Conservation (phyloP, 1,140 invertebrate species). For the Aphis gossypii region DNA sequence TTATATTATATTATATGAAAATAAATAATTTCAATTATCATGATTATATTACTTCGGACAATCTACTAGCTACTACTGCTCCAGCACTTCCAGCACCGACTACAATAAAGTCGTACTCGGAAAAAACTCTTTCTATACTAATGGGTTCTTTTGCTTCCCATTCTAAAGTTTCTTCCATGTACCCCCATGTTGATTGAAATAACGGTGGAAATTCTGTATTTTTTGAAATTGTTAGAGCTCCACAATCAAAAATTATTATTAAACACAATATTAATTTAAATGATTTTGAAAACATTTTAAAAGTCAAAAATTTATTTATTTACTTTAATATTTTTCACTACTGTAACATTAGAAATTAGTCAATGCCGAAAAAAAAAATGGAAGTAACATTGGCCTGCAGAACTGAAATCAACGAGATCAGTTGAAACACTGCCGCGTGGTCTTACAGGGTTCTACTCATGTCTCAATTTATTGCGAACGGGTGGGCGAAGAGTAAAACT, state of each 20-base stretch:
- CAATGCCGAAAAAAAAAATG: not conserved
- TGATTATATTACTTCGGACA: slow-evolving; percentile 62
- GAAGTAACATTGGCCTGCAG: not conserved
- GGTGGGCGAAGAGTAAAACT: not conserved
- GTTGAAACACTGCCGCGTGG: not conserved
- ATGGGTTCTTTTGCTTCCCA: slow-evolving; percentile 72
- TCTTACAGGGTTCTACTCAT: not conserved
- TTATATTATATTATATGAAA: not conserved
- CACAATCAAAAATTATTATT: not conserved
- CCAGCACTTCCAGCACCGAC: slow-evolving; percentile 69
- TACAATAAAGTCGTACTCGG: slow-evolving; percentile 69
- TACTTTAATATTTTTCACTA: not conserved
- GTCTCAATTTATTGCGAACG: not conserved
- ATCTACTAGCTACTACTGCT: slow-evolving; percentile 66
- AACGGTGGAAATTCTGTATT: slow-evolving; percentile 58
- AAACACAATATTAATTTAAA: not conserved
- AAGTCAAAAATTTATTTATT: not conserved
- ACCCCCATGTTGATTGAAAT: slow-evolving; percentile 51
- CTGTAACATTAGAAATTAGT: not conserved
- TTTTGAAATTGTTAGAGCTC: not conserved
- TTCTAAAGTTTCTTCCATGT: slow-evolving; percentile 67
- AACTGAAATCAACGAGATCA: not conserved
- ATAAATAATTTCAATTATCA: not conserved
- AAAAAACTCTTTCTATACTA: slow-evolving; percentile 15
- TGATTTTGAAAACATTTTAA: not conserved